Percentiles rank a stretch among this genome's conserved stretches.
Conservation (phyloP, 2,888 invertebrate species). For the Hedya salicella region DNA sequence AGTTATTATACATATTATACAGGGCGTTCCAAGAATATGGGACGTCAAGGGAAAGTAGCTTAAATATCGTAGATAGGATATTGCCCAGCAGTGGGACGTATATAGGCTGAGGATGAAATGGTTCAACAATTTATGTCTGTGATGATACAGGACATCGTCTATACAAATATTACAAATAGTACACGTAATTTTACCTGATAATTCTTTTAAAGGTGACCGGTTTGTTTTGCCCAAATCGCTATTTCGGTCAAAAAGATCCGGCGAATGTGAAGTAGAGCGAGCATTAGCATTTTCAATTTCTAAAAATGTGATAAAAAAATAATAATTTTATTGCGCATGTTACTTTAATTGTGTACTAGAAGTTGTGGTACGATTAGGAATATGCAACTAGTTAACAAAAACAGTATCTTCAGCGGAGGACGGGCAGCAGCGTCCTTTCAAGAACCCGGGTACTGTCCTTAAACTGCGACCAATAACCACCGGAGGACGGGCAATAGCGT, state of each 20-base stretch:
- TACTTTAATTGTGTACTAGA: neutral
- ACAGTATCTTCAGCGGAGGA: slow-evolving; percentile 1
- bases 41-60: neutral
- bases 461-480: neutral
- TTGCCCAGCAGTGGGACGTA: neutral
- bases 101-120: slow-evolving; percentile 2
- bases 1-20: slow-evolving; percentile 2
- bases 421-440: slow-evolving; percentile 2
- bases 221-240: slow-evolving; percentile 3
- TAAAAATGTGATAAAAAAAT: neutral
- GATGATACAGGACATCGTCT: slow-evolving; percentile 2
- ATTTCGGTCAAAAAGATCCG: neutral
- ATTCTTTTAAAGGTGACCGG: slow-evolving; percentile 3
- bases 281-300: neutral
- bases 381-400: slow-evolving; percentile 2
- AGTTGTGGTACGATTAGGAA: slow-evolving; percentile 2
- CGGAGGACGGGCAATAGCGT: slow-evolving; percentile 4
- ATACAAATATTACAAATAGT: slow-evolving; percentile 3
- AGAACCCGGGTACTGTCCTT: neutral
- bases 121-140: slow-evolving; percentile 2
- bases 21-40: slow-evolving; percentile 3
- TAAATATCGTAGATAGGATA: neutral
- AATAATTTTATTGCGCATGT: neutral
- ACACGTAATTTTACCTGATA: slow-evolving; percentile 3
- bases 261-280: neutral